Evolutionary conservation across 2,888 invertebrate genomes (phyloP), one percentile per base, ranked within the genome.

Genomic region (Trisateles emortualis): DNA sequence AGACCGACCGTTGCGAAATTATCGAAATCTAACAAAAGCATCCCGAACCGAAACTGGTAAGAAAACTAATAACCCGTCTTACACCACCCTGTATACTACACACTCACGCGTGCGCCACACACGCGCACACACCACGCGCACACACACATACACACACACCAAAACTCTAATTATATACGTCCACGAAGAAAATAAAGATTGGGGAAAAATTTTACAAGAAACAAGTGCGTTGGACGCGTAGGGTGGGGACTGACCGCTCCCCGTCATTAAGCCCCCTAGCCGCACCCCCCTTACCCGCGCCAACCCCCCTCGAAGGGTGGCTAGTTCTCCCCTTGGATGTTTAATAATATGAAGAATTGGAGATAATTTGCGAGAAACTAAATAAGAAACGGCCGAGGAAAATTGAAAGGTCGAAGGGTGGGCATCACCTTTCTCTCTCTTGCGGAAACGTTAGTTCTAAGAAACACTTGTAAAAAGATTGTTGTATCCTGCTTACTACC

Each of bases 321-420:
- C 79, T 87, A 87, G 87, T 86, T 88, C 87, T 85, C 87, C 91
- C 91, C 90, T 68, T 73, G 81, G 91, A 90, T 92, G 92, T 92
- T 92, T 92, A 92, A 92, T 92, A 92, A 92, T 92, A 92, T 92
- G 92, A 92, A 92, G 92, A 92, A 92, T 92, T 92, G 92, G 92
- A 91, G 92, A 92, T 92, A 92, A 92, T 92, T 92, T 92, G 92
- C 92, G 92, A 90, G 91, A 92, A 92, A 92, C 92, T 92, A 92
- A 92, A 92, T 92, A 92, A 92, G 92, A 91, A 92, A 90, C 90
- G 91, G 79, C 81, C 86, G 85, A 84, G 87, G 91, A 91, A 90
- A 92, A 92, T 90, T 92, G 91, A 92, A 91, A 90, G 91, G 90
- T 86, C 83, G 78, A 78, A 52, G 72, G 64, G 47, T 40, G 63